A percentile compares a stretch with the other conserved stretches of the same genome.
Evolutionary conservation across 2,113 vertebrate genomes (phyloP).

Genomic region (Cisticola juncidis): DNA sequence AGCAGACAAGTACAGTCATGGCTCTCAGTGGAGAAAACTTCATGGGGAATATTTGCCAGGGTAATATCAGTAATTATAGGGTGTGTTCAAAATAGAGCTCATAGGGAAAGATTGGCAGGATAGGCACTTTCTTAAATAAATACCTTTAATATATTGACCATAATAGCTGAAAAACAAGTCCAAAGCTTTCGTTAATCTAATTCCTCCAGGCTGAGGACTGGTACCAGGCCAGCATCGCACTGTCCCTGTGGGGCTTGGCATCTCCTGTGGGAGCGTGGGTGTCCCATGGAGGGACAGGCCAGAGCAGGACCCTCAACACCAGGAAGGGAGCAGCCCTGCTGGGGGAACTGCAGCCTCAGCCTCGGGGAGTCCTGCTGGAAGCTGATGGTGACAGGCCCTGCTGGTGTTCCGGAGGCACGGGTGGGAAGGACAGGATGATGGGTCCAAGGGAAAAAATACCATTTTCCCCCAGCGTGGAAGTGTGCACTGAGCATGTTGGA

Average conservation of each 20-base stretch:
- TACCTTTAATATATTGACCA: constrained; percentile 46
- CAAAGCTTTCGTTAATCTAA: neutral
- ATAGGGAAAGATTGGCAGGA: constrained; percentile 62
- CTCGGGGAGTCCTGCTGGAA: neutral
- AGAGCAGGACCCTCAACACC: neutral
- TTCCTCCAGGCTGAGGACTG: neutral
- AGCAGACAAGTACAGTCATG: constrained; percentile 53
- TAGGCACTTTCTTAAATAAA: constrained; percentile 65
- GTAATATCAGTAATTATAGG: constrained; percentile 61
- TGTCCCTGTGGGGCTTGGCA: neutral
- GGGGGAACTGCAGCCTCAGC: accelerated
- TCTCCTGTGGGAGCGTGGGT: accelerated
- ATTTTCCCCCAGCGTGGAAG: neutral
- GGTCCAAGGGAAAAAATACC: neutral
- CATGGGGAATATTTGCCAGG: constrained; percentile 44
- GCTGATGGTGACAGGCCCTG: neutral
- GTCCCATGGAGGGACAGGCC: no score
- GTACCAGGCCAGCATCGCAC: neutral
- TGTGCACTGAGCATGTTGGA: accelerated
- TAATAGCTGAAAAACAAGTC: constrained; percentile 32
- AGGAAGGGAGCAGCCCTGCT: accelerated
- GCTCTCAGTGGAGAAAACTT: constrained; percentile 50
- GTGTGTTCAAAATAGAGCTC: constrained; percentile 55
- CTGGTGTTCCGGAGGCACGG: accelerated
- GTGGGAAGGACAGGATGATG: neutral